Conservation (phyloP, 2,797 vertebrate species). For the Lophotriccus pileatus region DNA sequence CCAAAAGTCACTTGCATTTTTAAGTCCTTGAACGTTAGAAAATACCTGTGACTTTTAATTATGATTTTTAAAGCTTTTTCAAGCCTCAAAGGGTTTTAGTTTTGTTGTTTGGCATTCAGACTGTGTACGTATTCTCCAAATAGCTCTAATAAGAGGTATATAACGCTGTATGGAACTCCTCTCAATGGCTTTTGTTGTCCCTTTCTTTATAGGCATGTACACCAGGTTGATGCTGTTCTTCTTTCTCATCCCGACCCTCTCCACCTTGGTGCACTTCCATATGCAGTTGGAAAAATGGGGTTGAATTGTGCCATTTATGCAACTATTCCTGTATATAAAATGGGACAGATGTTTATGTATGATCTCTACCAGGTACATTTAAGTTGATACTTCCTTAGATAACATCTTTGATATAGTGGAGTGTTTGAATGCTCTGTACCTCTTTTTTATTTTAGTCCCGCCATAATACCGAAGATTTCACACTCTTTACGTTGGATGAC, state of each 20-base stretch:
- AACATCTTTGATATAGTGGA: neutral
- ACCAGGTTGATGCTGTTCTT: conserved; percentile 96
- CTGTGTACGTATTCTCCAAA: neutral
- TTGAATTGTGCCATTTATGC: conserved; percentile 98
- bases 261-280: conserved; percentile 93
- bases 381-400: neutral
- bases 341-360: conserved; percentile 99
- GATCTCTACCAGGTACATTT: conserved; percentile 92
- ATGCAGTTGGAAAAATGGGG: conserved; percentile 95
- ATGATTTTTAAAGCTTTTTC: neutral
- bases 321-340: conserved; percentile 98
- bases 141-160: neutral
- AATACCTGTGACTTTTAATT: neutral
- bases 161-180: neutral
- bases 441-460: conserved; percentile 82
- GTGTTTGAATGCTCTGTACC: neutral
- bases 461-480: conserved; percentile 97
- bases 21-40: neutral
- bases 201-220: conserved; percentile 83
- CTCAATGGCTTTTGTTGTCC: neutral
- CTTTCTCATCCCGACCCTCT: conserved; percentile 95
- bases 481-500: conserved; percentile 92
- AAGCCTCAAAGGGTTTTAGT: neutral
- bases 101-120: neutral
- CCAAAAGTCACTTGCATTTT: neutral